Evolutionary conservation across 2,888 invertebrate genomes (phyloP).

Genomic region (Tipula confusa): DNA sequence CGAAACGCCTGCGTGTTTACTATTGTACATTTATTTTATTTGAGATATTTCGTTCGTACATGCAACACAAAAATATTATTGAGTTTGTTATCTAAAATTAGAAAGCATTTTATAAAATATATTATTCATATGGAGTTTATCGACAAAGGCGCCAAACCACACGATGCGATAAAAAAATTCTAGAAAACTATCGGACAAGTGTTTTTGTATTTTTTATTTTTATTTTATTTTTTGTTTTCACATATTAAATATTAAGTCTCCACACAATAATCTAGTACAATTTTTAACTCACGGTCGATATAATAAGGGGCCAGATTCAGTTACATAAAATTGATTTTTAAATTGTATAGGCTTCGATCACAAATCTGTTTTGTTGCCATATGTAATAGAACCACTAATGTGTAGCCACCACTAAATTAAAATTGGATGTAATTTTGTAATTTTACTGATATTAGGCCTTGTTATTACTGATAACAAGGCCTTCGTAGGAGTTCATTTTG

Average conservation of each 20-base stretch:
- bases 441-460: too few relatives aligned
- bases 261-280: not conserved
- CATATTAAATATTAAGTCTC: not conserved
- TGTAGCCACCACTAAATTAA: too few relatives aligned
- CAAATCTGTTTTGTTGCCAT: too few relatives aligned
- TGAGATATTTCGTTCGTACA: not conserved
- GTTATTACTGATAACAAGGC: too few relatives aligned
- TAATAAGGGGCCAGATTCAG: not conserved
- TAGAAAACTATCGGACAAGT: not conserved
- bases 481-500: too few relatives aligned
- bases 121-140: not conserved
- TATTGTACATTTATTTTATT: not conserved
- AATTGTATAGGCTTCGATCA: too few relatives aligned
- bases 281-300: not conserved
- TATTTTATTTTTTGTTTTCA: too few relatives aligned
- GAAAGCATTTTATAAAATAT: not conserved
- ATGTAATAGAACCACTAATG: too few relatives aligned
- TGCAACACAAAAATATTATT: not conserved
- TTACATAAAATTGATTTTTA: too few relatives aligned
- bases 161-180: not conserved
- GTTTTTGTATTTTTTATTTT: not conserved
- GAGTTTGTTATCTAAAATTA: not conserved
- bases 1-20: conserved; percentile 27
- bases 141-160: not conserved
- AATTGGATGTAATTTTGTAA: too few relatives aligned